These are phyloP conservation scores for Neostethus bicornis DNA, from an alignment of 2,797 vertebrate genomes.

Conservation along the genomic window DNA sequence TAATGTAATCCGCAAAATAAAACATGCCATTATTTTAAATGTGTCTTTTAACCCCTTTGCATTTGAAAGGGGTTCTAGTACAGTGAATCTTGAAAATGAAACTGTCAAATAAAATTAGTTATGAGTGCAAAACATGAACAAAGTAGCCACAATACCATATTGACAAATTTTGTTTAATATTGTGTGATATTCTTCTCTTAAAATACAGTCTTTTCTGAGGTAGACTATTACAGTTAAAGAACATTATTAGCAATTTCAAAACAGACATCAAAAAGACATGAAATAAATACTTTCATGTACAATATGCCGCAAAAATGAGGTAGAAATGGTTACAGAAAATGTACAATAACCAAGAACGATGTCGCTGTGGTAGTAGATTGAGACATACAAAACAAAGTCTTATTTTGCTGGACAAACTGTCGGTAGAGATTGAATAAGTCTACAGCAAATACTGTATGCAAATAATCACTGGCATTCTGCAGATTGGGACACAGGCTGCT, in stretches of 20 bases:
- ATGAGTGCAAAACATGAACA: constrained; percentile 13
- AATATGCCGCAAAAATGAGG: constrained; percentile 97
- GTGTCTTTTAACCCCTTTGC: too few species aligned
- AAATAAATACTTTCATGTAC: constrained; percentile 99
- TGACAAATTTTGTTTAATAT: constrained; percentile 96
- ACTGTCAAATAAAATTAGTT: neutral
- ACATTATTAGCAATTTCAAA: constrained; percentile 87
- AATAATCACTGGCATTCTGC: constrained; percentile 25
- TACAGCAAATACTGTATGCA: constrained; percentile 40
- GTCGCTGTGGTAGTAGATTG: constrained; percentile 75
- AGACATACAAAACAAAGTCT: constrained; percentile 76
- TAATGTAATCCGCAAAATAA: too few species aligned
- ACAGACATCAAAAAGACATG: constrained; percentile 93
- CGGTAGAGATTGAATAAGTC: too few species aligned
- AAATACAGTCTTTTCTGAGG: constrained; percentile 99
- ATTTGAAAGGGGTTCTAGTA: constrained; percentile 11
- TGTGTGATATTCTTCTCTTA: constrained; percentile 95
- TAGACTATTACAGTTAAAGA: constrained; percentile 97
- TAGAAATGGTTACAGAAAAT: constrained; percentile 99
- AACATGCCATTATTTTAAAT: too few species aligned
- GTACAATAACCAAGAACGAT: constrained; percentile 83
- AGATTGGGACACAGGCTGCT: constrained; percentile 13
- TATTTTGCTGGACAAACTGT: constrained; percentile 83
- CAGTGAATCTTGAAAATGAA: constrained; percentile 3
- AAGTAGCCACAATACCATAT: constrained; percentile 62